phyloP scores from a whole-genome alignment of 2,113 vertebrate species.

The Diglossa brunneiventris region DNA sequence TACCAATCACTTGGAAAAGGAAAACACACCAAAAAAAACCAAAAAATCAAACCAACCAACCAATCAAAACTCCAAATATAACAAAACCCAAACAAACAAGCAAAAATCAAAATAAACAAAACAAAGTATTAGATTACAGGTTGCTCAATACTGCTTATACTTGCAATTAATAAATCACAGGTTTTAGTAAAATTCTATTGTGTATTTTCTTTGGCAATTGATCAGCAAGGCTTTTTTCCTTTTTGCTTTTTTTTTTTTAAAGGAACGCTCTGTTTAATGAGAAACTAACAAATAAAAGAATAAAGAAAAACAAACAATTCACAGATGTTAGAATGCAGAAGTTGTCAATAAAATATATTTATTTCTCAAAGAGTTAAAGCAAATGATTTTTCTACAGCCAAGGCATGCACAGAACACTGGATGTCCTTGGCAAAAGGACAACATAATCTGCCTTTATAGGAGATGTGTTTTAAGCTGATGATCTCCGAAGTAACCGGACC shows the following conservation, averaged over 20 bases:
- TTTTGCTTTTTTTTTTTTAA: neutral
- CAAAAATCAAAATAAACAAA: neutral
- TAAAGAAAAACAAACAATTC: neutral
- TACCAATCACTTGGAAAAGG: conserved; percentile 50
- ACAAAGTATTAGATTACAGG: conserved; percentile 34
- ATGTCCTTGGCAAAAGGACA: conserved; percentile 57
- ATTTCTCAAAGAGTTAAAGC: conserved; percentile 15
- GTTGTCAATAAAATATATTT: neutral
- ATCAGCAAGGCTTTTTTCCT: neutral
- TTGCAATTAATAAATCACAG: conserved; percentile 42
- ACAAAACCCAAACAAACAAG: neutral
- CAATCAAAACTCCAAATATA: neutral
- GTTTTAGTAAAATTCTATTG: conserved; percentile 12
- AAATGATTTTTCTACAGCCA: neutral
- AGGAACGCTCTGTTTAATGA: neutral
- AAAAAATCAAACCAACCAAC: neutral
- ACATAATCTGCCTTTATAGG: conserved; percentile 40
- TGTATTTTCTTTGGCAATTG: neutral
- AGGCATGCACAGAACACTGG: neutral
- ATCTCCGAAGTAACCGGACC: conserved; percentile 29
- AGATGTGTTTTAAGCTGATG: conserved; percentile 18
- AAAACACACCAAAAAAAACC: neutral
- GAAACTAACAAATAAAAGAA: neutral
- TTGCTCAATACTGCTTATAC: neutral
- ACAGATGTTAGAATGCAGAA: neutral